Base-by-base conservation (phyloP, 2,888 invertebrate species). In the Mythimna ferrago region DNA sequence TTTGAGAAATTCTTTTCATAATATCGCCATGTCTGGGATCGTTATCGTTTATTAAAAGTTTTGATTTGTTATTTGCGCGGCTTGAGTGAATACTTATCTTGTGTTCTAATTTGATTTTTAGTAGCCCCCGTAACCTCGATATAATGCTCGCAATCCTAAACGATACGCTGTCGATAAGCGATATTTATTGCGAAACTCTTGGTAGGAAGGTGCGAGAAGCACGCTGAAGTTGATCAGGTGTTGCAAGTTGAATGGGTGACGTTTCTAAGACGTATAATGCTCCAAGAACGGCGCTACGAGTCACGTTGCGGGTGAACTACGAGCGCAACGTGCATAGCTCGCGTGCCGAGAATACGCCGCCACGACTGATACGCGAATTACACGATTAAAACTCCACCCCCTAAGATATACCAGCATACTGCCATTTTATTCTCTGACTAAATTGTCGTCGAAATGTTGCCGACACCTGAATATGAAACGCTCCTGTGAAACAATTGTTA, bases 401-500 rank as follows among this genome's bases (percentile, higher is more conserved):
- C 5, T 7, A 11, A 66, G 56, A 65, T 76, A 56, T 64, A 69
- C 56, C 56, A 64, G 54, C 57, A n/a, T 53, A 53, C 51, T 53
- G 51, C 51, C n/a, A 60, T 32, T 64, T 56, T 56, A 61, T n/a
- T 61, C 19, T 58, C 48, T 38, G 41, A 3, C 44, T 56, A 67
- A 58, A 73, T 67, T 54, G 19, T 58, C 32, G 70, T 61, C 38
- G 16, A 78, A 88, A 81, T 76, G 88, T 90, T 89, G 82, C 72
- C 85, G 84, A 88, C 81, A 85, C 78, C 87, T 86, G 88, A 66
- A 78, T 70, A 83, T 81, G 78, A 89, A 88, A 68, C 61, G 61
- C 66, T 35, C 16, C 64, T 76, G 78, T 84, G 86, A 77, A 86
- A 88, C 89, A 89, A 92, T 91, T 89, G 89, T 87, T 88, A 87